Base-by-base conservation (phyloP, 2,888 invertebrate species). In the Cyclophora punctaria region DNA sequence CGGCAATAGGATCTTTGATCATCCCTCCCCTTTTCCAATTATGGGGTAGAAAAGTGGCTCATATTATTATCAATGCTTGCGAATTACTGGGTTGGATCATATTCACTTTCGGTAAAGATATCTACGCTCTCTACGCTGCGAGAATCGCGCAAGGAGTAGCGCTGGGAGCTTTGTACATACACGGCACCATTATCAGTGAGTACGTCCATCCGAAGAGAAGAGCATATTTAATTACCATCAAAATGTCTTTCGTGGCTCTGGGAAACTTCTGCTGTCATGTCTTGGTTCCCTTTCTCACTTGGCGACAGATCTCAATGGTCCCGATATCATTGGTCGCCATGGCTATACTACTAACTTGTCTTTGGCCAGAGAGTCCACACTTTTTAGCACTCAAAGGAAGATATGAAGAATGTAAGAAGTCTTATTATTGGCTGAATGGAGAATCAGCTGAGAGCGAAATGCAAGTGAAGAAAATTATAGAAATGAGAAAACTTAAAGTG, bases 201-300 rank as follows among this genome's bases (percentile, higher is more conserved):
- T 77, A 72, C 47, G 56, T 61, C 2, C 59, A 69, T 49, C 67
- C 71, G 2, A 60, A 55, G 40, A 59, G 70, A 48, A 62, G 78
- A 50, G 77, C 76, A 0, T 71, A 68, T 34, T 77, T 75, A 40
- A 54, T 66, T 5, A 66, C 66, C 0, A 37, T 68, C 0, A 71
- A 67, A 44, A 78, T 75, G 49, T 46, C 58, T 1, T 46, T 48
- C 0, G 41, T 63, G 4, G 62, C 60, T 1, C 0, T 61, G 0
- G 78, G 78, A 0, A 59, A 62, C 2, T 49, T 78, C 2, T 34
- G 60, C 5, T 72, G 77, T 43, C 78, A 78, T 50, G 51, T 63
- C 2, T 53, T 71, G 52, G 57, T 64, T 0, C 48, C 71, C 2
- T 52, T 58, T 42, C 67, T 64, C 56, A 50, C 57, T 6, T 79